These are phyloP conservation scores for Dufourea novaeangliae DNA, from an alignment of 1,140 invertebrate species.

Conservation along the genomic window DNA sequence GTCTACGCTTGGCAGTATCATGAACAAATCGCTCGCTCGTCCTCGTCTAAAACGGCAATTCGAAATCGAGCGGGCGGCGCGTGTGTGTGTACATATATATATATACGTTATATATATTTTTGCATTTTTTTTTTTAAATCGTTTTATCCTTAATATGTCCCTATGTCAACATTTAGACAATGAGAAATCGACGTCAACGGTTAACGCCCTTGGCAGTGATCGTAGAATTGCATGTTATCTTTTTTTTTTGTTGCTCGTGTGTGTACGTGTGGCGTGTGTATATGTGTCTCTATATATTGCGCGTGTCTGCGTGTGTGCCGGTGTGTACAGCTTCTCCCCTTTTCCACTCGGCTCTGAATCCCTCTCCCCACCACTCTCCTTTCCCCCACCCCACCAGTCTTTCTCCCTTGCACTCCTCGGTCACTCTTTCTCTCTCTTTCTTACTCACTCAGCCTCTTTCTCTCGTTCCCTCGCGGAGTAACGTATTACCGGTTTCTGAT, in stretches of 20 bases:
- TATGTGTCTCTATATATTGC: conserved; percentile 5
- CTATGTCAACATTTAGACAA: conserved; percentile 55
- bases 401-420: not conserved
- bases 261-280: not conserved
- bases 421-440: not conserved
- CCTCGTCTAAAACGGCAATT: conserved; percentile 14
- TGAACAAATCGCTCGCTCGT: conserved; percentile 73
- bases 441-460: no score
- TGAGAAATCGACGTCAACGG: conserved; percentile 73
- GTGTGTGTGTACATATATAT: conserved; percentile 5
- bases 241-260: conserved; percentile 53
- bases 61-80: conserved; percentile 48
- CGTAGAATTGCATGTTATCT: conserved; percentile 73
- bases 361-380: not conserved
- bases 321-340: conserved; percentile 1
- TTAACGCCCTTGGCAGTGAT: conserved; percentile 80
- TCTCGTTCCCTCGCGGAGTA: not conserved
- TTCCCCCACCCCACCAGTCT: not conserved
- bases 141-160: not conserved
- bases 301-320: not conserved
- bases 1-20: conserved; percentile 79
- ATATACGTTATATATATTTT: conserved; percentile 3
- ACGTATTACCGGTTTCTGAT: conserved; percentile 43
- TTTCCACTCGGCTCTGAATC: not conserved
- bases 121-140: not conserved